Percentiles rank a stretch among this genome's conserved stretches.
Conservation (phyloP, 2,113 vertebrate genomes). For the Aphyosemion australe region DNA sequence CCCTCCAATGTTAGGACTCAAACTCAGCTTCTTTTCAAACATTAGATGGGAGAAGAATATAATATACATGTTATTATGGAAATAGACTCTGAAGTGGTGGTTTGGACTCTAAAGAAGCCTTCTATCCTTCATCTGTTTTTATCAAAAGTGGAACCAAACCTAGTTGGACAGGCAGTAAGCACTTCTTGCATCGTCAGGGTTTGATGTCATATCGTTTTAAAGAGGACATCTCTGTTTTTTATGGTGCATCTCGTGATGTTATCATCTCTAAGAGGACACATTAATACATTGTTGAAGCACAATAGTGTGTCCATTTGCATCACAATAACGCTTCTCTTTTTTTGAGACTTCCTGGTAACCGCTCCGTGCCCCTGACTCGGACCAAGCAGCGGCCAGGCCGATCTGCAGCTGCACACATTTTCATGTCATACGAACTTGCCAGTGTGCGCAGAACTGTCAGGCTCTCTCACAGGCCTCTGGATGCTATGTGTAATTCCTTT, state of each 20-base stretch:
- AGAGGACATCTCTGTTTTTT: conserved; percentile 59
- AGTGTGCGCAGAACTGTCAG: conserved; percentile 69
- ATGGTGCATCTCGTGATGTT: conserved; percentile 55
- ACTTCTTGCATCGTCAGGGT: conserved; percentile 64
- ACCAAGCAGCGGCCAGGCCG: conserved; percentile 26
- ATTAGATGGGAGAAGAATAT: conserved; percentile 47
- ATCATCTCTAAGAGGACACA: conserved; percentile 50
- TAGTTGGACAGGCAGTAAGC: conserved; percentile 48
- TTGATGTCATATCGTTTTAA: conserved; percentile 67
- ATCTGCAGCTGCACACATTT: conserved; percentile 53
- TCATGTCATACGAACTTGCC: conserved; percentile 64
- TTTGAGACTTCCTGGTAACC: conserved; percentile 23
- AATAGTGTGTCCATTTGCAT: conserved; percentile 62
- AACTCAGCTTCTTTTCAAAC: conserved; percentile 47
- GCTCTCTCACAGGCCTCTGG: conserved; percentile 54
- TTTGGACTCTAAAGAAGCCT: conserved; percentile 33
- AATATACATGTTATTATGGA: conserved; percentile 74
- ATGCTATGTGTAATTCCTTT: conserved; percentile 79
- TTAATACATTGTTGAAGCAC: conserved; percentile 64
- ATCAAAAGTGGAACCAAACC: conserved; percentile 55
- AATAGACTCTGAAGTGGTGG: conserved; percentile 34
- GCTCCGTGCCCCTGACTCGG: conserved; percentile 20
- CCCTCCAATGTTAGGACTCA: conserved; percentile 16
- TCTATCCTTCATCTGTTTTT: conserved; percentile 60
- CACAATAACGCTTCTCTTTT: conserved; percentile 40